A percentile compares a stretch with the other conserved stretches of the same genome.
Conservation (phyloP, 2,888 invertebrate genomes). For the Zootermopsis nevadensis region DNA sequence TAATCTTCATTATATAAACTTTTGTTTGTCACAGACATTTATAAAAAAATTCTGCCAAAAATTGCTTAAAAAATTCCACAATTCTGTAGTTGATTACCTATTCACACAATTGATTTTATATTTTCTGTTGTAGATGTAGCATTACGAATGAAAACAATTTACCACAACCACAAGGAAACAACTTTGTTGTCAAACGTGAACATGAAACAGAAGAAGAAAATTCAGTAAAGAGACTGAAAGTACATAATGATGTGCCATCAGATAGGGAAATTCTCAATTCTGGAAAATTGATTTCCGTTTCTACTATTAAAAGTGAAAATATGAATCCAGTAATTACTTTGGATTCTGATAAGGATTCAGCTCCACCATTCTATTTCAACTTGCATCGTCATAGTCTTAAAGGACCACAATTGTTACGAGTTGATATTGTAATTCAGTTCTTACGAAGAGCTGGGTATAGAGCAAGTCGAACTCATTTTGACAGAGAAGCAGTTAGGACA, state of each 20-base stretch:
- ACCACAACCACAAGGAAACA: neutral
- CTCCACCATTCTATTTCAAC: slow-evolving; percentile 58
- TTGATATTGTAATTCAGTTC: slow-evolving; percentile 55
- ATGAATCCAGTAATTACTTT: neutral
- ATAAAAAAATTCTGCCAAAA: too few species aligned
- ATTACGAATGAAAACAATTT: slow-evolving; percentile 1
- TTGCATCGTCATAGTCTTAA: slow-evolving; percentile 57
- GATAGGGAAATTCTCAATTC: neutral
- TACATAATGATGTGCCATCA: slow-evolving; percentile 23
- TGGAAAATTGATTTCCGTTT: neutral
- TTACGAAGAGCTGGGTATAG: slow-evolving; percentile 55
- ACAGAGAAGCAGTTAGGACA: slow-evolving; percentile 57
- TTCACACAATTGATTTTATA: neutral
- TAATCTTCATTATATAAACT: too few species aligned
- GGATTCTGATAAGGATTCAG: slow-evolving; percentile 18
- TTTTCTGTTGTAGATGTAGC: slow-evolving; percentile 25
- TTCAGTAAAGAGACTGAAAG: slow-evolving; percentile 41
- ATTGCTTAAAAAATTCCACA: too few species aligned
- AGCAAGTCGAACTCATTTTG: slow-evolving; percentile 58
- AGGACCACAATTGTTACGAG: slow-evolving; percentile 55
- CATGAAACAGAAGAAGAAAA: slow-evolving; percentile 29
- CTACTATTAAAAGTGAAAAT: neutral
- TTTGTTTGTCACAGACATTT: too few species aligned
- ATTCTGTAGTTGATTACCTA: neutral
- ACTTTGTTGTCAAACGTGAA: neutral